Conservation (phyloP, 1,140 invertebrate genomes). For the Rhynchophorus ferrugineus region DNA sequence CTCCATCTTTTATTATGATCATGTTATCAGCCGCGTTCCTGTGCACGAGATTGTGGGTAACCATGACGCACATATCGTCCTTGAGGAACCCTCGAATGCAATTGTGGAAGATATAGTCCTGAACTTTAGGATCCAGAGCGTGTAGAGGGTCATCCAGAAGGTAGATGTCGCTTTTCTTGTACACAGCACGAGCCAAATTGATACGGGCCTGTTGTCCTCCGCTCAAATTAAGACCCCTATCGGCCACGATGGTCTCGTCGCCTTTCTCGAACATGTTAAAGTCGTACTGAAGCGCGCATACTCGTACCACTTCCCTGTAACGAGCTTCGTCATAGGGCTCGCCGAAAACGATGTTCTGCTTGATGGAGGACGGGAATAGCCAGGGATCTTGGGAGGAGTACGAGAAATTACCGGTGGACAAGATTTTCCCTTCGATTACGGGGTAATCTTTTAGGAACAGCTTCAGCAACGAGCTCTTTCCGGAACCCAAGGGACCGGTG, state of each 20-base stretch:
- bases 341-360: slow-evolving; percentile 62
- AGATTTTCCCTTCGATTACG: slow-evolving; percentile 45
- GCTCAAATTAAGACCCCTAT: slow-evolving; percentile 68
- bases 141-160: slow-evolving; percentile 76
- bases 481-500: slow-evolving; percentile 74
- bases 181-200: slow-evolving; percentile 78
- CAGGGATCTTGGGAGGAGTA: slow-evolving; percentile 77
- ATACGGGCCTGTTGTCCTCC: slow-evolving; percentile 88
- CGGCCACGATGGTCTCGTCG: slow-evolving; percentile 76
- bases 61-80: slow-evolving; percentile 63
- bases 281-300: slow-evolving; percentile 29
- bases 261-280: slow-evolving; percentile 39
- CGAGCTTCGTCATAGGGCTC: slow-evolving; percentile 32
- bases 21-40: slow-evolving; percentile 24
- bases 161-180: slow-evolving; percentile 70
- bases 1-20: slow-evolving; percentile 22
- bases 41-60: slow-evolving; percentile 59
- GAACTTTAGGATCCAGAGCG: slow-evolving; percentile 75
- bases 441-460: slow-evolving; percentile 65
- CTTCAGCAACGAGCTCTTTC: slow-evolving; percentile 70
- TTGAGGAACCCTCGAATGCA: slow-evolving; percentile 62
- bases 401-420: slow-evolving; percentile 54
- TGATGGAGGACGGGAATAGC: slow-evolving; percentile 56
- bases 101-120: slow-evolving; percentile 70
- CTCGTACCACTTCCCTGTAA: slow-evolving; percentile 19